These are phyloP conservation scores for Philaethria dido DNA, from an alignment of 2,888 invertebrate genomes.

Conservation along the genomic window DNA sequence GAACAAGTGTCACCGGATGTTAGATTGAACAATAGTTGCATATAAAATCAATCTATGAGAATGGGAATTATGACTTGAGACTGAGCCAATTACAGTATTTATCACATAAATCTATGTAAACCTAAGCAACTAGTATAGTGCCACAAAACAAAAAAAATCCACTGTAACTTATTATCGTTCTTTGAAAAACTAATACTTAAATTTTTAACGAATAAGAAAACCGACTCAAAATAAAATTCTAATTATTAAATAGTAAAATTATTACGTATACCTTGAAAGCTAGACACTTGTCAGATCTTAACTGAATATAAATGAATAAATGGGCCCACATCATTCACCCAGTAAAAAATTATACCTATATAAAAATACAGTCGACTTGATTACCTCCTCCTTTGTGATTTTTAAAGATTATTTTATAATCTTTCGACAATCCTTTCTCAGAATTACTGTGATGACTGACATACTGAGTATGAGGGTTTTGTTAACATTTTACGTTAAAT, in stretches of 20 bases:
- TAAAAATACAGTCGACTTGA: too few species aligned
- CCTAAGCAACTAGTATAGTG: background rate
- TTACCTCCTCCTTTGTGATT: too few species aligned
- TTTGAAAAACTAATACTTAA: too few species aligned
- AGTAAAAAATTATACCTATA: too few species aligned
- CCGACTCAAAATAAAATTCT: too few species aligned
- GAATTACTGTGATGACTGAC: background rate
- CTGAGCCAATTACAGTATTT: constrained; percentile 10
- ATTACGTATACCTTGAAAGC: too few species aligned
- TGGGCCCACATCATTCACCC: too few species aligned
- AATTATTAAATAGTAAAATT: too few species aligned
- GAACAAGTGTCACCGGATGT: constrained; percentile 42
- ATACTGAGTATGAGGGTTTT: background rate
- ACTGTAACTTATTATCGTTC: background rate
- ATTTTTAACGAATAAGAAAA: too few species aligned
- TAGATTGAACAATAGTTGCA: constrained; percentile 43
- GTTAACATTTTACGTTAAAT: background rate
- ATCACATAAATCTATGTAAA: background rate
- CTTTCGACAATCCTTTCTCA: background rate
- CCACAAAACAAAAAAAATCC: background rate
- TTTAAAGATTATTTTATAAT: background rate
- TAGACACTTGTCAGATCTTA: too few species aligned
- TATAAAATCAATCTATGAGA: constrained; percentile 28
- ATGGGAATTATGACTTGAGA: constrained; percentile 14
- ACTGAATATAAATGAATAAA: too few species aligned